phyloP scores from a whole-genome alignment of 1,140 invertebrate genomes.

The Drosophila pachea region DNA sequence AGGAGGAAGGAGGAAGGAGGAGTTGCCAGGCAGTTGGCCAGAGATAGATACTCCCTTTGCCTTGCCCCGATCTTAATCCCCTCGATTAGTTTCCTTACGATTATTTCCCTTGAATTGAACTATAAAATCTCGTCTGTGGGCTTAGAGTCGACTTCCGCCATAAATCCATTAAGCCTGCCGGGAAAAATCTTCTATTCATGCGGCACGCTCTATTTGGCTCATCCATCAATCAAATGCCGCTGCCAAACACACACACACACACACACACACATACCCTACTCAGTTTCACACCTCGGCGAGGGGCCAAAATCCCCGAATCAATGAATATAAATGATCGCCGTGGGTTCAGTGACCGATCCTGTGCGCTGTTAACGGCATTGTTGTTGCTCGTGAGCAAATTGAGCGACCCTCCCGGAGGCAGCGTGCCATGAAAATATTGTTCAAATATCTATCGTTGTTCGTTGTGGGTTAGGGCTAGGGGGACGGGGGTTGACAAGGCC shows the following conservation, averaged over 20 bases:
- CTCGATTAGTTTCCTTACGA: neutral
- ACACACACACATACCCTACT: slow-evolving; percentile 48
- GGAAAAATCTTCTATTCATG: slow-evolving; percentile 60
- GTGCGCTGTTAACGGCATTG: slow-evolving; percentile 37
- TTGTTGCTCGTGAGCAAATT: slow-evolving; percentile 48
- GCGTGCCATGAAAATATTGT: slow-evolving; percentile 50
- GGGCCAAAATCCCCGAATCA: slow-evolving; percentile 29
- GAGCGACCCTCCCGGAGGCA: slow-evolving; percentile 21
- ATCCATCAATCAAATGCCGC: slow-evolving; percentile 65
- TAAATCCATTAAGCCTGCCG: slow-evolving; percentile 51
- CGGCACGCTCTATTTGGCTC: slow-evolving; percentile 68
- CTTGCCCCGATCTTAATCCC: too few species aligned
- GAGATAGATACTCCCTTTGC: too few species aligned
- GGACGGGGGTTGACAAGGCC: neutral
- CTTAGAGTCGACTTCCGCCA: slow-evolving; percentile 51
- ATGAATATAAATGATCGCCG: slow-evolving; percentile 61
- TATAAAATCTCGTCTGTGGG: slow-evolving; percentile 35
- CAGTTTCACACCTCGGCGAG: slow-evolving; percentile 52
- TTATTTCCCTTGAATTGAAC: slow-evolving; percentile 43
- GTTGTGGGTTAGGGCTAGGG: neutral
- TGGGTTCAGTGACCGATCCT: slow-evolving; percentile 47
- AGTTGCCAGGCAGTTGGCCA: too few species aligned
- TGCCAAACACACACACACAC: slow-evolving; percentile 39
- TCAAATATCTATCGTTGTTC: slow-evolving; percentile 21
- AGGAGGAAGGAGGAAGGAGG: too few species aligned